A percentile compares a stretch with the other conserved stretches of the same genome.
Conservation (phyloP, 1,140 invertebrate species). For the Aphidius ervi region DNA sequence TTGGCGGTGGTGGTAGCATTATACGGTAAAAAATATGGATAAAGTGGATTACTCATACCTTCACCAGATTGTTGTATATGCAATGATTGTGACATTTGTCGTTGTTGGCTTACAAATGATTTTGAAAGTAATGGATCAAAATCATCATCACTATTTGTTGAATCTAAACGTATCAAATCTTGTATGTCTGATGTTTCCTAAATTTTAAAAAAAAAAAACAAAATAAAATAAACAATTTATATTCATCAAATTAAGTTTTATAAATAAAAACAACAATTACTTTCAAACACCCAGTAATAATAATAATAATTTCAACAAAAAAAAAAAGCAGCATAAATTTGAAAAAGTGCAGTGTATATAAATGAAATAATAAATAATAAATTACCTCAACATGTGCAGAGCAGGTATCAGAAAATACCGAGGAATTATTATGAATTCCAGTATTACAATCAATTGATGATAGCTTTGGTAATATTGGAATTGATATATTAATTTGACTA, state of each 20-base stretch:
- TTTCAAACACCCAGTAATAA: no score
- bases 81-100: slow-evolving; percentile 49
- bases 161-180: slow-evolving; percentile 61
- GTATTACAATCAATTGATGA: slow-evolving; percentile 22
- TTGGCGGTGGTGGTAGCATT: slow-evolving; percentile 24
- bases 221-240: background rate
- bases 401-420: slow-evolving; percentile 36
- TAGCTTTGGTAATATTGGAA: slow-evolving; percentile 28
- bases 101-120: slow-evolving; percentile 34
- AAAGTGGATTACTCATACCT: slow-evolving; percentile 58
- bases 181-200: slow-evolving; percentile 44
- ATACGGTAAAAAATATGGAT: slow-evolving; percentile 56
- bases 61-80: slow-evolving; percentile 47
- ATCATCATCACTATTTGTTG: slow-evolving; percentile 57
- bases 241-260: background rate
- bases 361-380: slow-evolving; percentile 35
- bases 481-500: slow-evolving; percentile 35
- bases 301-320: no score
- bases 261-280: no score
- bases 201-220: slow-evolving; percentile 21
- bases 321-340: background rate
- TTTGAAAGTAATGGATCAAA: slow-evolving; percentile 59
- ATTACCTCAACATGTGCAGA: slow-evolving; percentile 44
- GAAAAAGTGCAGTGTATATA: slow-evolving; percentile 4
- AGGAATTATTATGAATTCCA: slow-evolving; percentile 20